Evolutionary conservation across 2,797 vertebrate genomes (phyloP).

Genomic region (Heterohyrax brucei): DNA sequence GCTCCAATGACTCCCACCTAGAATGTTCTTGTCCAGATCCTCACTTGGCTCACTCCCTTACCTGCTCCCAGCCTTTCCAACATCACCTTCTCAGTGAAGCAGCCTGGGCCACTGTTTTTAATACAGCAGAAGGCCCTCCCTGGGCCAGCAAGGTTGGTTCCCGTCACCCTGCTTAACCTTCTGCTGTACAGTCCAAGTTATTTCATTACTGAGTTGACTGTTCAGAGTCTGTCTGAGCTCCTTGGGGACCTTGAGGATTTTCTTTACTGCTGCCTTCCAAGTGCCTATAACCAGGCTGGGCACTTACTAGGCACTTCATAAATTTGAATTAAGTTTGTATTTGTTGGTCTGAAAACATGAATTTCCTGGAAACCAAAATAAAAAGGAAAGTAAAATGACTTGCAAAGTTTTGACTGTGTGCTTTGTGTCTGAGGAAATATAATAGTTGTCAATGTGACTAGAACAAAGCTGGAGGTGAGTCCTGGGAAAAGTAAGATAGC

Average conservation of each 20-base stretch:
- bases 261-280: background rate
- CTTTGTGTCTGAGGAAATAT: background rate
- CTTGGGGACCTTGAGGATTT: background rate
- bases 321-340: constrained; percentile 17
- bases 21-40: background rate
- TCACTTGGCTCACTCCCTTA: background rate
- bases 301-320: background rate
- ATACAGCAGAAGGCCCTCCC: background rate
- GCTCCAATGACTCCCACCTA: background rate
- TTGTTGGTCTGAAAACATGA: background rate
- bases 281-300: background rate
- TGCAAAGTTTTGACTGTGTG: background rate
- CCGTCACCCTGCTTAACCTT: background rate
- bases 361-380: constrained; percentile 47
- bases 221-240: background rate
- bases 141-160: background rate
- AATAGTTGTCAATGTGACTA: background rate
- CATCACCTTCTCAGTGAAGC: background rate
- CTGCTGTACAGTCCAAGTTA: background rate
- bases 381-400: background rate
- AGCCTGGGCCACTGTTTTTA: background rate
- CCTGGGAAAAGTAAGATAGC: background rate
- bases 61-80: background rate
- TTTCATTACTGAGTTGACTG: too few relatives aligned
- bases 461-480: background rate